Base-by-base conservation (phyloP, 2,797 vertebrate genomes). In the Pachyuromys duprasi region DNA sequence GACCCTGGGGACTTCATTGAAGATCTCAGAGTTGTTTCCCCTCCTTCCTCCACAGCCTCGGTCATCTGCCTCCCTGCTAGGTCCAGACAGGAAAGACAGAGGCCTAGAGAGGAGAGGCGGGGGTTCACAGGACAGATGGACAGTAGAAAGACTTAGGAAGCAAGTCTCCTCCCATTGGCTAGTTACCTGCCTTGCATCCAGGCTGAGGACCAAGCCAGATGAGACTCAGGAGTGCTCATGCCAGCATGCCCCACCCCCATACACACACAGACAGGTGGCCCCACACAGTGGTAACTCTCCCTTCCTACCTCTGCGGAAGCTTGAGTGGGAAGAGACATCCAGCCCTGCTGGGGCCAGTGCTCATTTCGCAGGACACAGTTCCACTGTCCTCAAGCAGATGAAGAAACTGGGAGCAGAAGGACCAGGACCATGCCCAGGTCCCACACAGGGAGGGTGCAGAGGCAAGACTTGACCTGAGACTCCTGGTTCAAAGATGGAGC, bases 31-130 rank as follows among this genome's bases (percentile, higher is more conserved):
- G 36, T 42, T 53, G 26, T 87, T 18, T 14, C 28, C 62, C 26
- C 83, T 15, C 11, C 39, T 15, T 4, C 8, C 8, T 49, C 88
- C 88, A 65, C 8, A 33, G 0, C 24, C 45, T 3, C 62, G 1
- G 39, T 45, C 33, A 7, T 8, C 76, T 26, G 1, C 0, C 33
- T n/a, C 53, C 69, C 42, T 69, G 5, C 39, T 0, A 0, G 20
- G 8, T 13, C n/a, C 26, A 42, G 69, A 65, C 57, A 22, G 67
- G 18, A 39, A 74, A 62, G 79, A 5, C 2, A 5, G 20, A 26
- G 5, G 45, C 33, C 49, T 49, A 3, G 12, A 28, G 36, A 14
- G 57, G 67, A 67, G 31, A 82, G 31, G 72, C 20, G 63, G 63
- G 65, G 20, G 39, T 33, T 62, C 57, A 24, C 8, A 13, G 69